These are phyloP conservation scores for Gastracanthus pulcherrimus DNA, from an alignment of 2,888 invertebrate species.

Conservation along the genomic window DNA sequence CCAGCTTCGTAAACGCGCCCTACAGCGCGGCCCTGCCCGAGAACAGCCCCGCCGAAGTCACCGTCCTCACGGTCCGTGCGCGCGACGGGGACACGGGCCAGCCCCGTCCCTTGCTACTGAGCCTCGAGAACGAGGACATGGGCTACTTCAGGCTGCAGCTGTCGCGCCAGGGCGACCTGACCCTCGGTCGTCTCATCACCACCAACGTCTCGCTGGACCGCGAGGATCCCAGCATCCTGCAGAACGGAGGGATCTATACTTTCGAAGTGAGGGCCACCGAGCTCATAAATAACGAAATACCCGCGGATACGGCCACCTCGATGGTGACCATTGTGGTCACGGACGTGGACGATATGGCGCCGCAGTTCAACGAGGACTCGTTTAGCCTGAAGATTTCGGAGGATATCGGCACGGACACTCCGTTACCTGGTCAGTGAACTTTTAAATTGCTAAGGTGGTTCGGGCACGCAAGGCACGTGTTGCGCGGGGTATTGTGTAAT, in stretches of 20 bases:
- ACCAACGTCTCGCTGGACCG: constrained; percentile 85
- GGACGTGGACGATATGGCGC: constrained; percentile 88
- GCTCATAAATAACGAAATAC: constrained; percentile 84
- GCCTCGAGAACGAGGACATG: constrained; percentile 84
- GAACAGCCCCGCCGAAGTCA: constrained; percentile 81
- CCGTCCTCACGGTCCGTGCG: constrained; percentile 86
- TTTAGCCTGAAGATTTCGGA: constrained; percentile 87
- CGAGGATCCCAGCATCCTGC: constrained; percentile 85
- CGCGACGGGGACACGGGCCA: constrained; percentile 90
- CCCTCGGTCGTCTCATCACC: constrained; percentile 81
- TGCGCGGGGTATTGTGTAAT: too few relatives aligned
- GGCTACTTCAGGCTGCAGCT: constrained; percentile 83
- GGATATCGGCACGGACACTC: constrained; percentile 85
- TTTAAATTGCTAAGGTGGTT: too few relatives aligned
- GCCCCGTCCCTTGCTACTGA: constrained; percentile 83
- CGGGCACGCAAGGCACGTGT: too few relatives aligned
- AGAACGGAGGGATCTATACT: constrained; percentile 88
- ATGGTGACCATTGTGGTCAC: constrained; percentile 88
- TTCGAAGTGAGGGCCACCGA: constrained; percentile 87
- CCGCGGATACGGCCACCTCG: constrained; percentile 84
- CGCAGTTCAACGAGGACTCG: constrained; percentile 83
- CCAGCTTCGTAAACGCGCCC: constrained; percentile 88
- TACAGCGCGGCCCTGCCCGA: constrained; percentile 88
- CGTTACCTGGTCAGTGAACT: constrained; percentile 80
- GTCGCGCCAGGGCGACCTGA: constrained; percentile 80